Evolutionary conservation across 1,140 invertebrate species (phyloP).

Genomic region (Bombus impatiens): DNA sequence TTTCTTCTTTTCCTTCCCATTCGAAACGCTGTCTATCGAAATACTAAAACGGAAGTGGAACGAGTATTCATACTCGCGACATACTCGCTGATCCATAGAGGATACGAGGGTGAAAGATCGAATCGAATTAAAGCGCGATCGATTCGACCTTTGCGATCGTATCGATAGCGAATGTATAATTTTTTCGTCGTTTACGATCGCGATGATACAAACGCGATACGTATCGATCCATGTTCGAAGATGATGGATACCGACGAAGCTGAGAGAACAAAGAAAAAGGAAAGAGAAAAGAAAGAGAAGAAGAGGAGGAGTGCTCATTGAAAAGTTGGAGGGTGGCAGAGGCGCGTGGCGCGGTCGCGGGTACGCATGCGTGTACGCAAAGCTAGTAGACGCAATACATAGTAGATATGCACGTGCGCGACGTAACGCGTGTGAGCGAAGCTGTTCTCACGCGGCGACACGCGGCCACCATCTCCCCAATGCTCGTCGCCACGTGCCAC

Average conservation of each 20-base stretch:
- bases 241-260: not conserved
- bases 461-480: conserved; percentile 69
- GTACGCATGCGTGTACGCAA: conserved; percentile 46
- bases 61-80: too few relatives aligned
- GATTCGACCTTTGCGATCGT: too few relatives aligned
- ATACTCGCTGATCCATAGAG: too few relatives aligned
- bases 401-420: conserved; percentile 51
- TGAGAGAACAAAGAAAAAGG: too few relatives aligned
- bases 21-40: not conserved
- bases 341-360: conserved; percentile 46
- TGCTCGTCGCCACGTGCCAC: conserved; percentile 75
- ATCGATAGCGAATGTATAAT: too few relatives aligned
- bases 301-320: conserved; percentile 3
- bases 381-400: conserved; percentile 46
- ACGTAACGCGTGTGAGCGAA: conserved; percentile 77
- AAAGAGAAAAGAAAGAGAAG: too few relatives aligned
- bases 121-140: conserved; percentile 58
- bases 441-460: conserved; percentile 80
- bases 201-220: not conserved
- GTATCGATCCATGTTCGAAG: not conserved
- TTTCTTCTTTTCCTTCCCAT: not conserved
- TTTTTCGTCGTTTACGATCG: not conserved
- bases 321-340: conserved; percentile 36
- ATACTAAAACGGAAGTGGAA: too few relatives aligned
- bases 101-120: conserved; percentile 32